Percentiles rank a stretch among this genome's conserved stretches.
Conservation (phyloP, 2,797 vertebrate genomes). For the Coendou prehensilis region DNA sequence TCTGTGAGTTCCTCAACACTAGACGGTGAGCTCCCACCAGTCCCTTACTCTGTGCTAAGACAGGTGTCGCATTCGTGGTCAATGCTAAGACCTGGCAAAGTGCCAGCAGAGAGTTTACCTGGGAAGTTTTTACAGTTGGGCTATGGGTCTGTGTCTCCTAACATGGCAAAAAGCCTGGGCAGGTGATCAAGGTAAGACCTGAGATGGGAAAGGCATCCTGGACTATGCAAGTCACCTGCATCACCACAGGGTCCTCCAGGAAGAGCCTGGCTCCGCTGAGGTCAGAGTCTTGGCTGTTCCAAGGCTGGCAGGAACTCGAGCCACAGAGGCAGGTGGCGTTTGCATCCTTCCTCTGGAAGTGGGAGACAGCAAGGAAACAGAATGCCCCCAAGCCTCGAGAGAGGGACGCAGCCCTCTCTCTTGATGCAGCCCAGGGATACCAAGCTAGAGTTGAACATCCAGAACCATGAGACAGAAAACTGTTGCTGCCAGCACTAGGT, state of each 20-base stretch:
- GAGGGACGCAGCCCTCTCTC: too few species aligned
- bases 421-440: fast-evolving
- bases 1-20: background rate
- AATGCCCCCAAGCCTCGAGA: fast-evolving
- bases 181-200: background rate
- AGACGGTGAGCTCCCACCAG: fast-evolving
- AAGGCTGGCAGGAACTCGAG: background rate
- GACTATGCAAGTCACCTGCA: fast-evolving
- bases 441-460: background rate
- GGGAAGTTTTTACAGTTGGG: background rate
- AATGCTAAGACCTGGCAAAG: background rate
- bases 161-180: fast-evolving
- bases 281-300: background rate
- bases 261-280: too few species aligned
- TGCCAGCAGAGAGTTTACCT: background rate
- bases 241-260: background rate
- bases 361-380: fast-evolving
- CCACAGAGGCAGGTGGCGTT: fast-evolving
- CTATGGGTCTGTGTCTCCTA: background rate
- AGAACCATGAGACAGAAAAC: fast-evolving
- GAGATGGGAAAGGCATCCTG: background rate
- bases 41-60: background rate
- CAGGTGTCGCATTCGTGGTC: background rate
- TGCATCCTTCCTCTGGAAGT: fast-evolving
- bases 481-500: fast-evolving